Evolutionary conservation across 2,113 vertebrate genomes (phyloP).

Genomic region (Oncorhynchus gorbuscha): DNA sequence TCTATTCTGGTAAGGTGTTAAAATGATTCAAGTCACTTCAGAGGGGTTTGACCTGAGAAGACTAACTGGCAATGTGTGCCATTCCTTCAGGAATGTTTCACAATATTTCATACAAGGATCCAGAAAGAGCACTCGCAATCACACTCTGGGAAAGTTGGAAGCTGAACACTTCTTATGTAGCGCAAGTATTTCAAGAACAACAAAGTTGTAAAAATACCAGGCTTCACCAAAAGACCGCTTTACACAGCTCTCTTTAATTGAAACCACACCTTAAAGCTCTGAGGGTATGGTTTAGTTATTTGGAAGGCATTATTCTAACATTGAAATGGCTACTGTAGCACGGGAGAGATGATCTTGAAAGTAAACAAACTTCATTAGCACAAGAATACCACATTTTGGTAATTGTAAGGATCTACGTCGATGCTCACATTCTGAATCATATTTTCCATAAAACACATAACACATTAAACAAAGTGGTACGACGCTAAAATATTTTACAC

Average conservation of each 20-base stretch:
- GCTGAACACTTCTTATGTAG: constrained; percentile 5
- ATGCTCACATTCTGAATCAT: constrained; percentile 52
- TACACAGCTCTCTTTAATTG: constrained; percentile 44
- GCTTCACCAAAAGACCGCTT: constrained; percentile 41
- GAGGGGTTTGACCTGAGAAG: constrained; percentile 40
- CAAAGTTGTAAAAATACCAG: constrained; percentile 28
- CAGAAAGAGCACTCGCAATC: constrained; percentile 10
- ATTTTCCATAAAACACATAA: constrained; percentile 54
- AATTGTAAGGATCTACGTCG: constrained; percentile 67
- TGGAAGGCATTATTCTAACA: constrained; percentile 68
- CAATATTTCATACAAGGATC: constrained; percentile 41
- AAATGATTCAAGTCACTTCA: constrained; percentile 34
- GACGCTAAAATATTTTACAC: constrained; percentile 33
- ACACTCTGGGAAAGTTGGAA: constrained; percentile 27
- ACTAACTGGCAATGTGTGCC: constrained; percentile 23
- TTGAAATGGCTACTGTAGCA: constrained; percentile 34
- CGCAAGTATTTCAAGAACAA: background rate
- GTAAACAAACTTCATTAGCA: constrained; percentile 35
- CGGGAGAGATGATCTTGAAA: constrained; percentile 46
- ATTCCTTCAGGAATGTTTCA: constrained; percentile 55
- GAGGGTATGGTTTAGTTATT: constrained; percentile 58
- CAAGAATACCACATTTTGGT: constrained; percentile 72
- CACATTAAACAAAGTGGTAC: constrained; percentile 51
- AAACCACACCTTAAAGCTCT: constrained; percentile 67
- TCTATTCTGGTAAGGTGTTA: background rate